Base-by-base conservation (phyloP, 2,113 vertebrate genomes). In the Rynchops niger region DNA sequence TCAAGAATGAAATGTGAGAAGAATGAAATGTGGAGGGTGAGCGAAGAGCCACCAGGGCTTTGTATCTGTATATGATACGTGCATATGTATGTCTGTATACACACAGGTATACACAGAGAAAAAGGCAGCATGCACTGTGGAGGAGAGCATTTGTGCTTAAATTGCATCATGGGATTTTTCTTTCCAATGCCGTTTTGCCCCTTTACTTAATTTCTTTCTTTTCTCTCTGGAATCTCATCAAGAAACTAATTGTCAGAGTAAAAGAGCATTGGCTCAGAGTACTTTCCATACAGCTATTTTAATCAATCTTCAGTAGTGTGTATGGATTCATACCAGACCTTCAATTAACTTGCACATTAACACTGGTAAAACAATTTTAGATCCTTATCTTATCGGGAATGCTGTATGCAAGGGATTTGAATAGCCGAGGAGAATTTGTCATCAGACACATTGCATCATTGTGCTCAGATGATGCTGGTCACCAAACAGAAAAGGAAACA, bases 321-420 rank as follows among this genome's bases (percentile, higher is more conserved):
- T 95, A 95, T 93, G 87, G 73, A 69, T 82, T 95, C 85, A 91
- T 89, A 34, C 72, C 90, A 96, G 91, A 94, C 77, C 94, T 96
- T 85, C 89, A 97, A 83, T 97, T 97, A 97, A 82, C 91, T 94
- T 86, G 58, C 30, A 78, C 59, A 80, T 94, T 96, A 93, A 90
- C 82, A 91, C 55, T 69, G 53, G 65, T 82, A 63, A 89, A 88
- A 82, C 72, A 90, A 76, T 89, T 96, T 97, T 78, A 94, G 94
- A 81, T 93, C 61, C 82, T 97, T 94, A 97, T 91, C 82, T 95
- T 94, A 72, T 63, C 74, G 69, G 86, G 62, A 91, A 85, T 81
- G 49, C 69, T 87, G 45, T 36, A 11, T 82, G 78, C 58, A 43
- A 67, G 45, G 42, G 83, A 65, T 91, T 74, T 86, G 58, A 90